These are phyloP conservation scores for Macaria liturata DNA, from an alignment of 2,888 invertebrate species.

Conservation along the genomic window DNA sequence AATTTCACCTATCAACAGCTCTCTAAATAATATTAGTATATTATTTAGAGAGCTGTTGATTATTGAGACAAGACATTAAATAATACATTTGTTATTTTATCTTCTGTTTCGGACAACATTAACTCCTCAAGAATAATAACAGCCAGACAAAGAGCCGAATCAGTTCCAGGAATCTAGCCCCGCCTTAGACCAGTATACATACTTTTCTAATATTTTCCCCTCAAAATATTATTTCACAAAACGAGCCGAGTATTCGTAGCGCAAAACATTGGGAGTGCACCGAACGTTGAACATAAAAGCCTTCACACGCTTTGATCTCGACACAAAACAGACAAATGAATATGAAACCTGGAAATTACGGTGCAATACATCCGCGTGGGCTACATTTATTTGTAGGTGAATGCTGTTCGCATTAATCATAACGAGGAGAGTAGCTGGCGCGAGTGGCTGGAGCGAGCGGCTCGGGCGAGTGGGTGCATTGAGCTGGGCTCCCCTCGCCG, in stretches of 20 bases:
- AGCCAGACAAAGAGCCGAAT: no score
- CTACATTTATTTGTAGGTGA: slow-evolving; percentile 62
- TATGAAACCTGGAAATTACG: slow-evolving; percentile 62
- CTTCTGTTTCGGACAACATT: no score
- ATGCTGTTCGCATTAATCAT: slow-evolving; percentile 69
- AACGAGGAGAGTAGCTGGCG: slow-evolving; percentile 46
- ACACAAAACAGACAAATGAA: slow-evolving; percentile 60
- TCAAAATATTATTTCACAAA: neutral
- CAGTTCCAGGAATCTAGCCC: no score
- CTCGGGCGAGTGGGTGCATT: slow-evolving; percentile 56
- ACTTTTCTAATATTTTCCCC: no score
- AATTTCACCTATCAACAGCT: slow-evolving; percentile 7
- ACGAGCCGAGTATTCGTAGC: slow-evolving; percentile 2
- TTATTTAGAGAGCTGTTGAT: no score
- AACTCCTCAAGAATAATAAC: no score
- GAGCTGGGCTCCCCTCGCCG: slow-evolving; percentile 49
- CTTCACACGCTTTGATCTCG: slow-evolving; percentile 56
- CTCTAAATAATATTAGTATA: no score
- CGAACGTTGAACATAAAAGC: slow-evolving; percentile 38
- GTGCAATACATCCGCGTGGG: slow-evolving; percentile 55
- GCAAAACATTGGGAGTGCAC: slow-evolving; percentile 25
- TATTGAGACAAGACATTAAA: no score
- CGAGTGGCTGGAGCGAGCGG: slow-evolving; percentile 38
- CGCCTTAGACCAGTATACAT: neutral
- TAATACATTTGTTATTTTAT: no score